Percentiles rank a stretch among this genome's conserved stretches.
These are phyloP conservation scores for Sthenelais limicola DNA, from an alignment of 2,888 invertebrate genomes.

Conservation along the genomic window DNA sequence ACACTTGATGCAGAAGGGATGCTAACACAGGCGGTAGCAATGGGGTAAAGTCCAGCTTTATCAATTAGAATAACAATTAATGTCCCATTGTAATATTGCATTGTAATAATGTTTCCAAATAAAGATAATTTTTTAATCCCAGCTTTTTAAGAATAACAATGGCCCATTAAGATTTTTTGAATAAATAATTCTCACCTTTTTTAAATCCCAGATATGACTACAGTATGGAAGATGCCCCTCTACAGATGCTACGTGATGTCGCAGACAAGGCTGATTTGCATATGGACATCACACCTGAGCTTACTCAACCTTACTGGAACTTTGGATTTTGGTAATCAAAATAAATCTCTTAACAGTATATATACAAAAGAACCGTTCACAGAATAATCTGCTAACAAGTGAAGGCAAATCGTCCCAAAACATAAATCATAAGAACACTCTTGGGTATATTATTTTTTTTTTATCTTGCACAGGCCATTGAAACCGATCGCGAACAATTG, in stretches of 20 bases:
- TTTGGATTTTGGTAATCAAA: slow-evolving; percentile 19
- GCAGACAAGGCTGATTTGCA: not conserved
- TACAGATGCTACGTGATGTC: slow-evolving; percentile 13
- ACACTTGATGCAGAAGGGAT: not conserved
- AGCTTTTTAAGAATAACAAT: not conserved
- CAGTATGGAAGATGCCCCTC: slow-evolving; percentile 5
- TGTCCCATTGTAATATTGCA: no score
- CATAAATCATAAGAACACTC: no score
- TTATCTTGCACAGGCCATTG: slow-evolving; percentile 7
- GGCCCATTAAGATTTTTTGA: not conserved
- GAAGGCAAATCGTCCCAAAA: no score
- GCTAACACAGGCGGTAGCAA: not conserved
- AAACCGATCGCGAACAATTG: slow-evolving; percentile 23
- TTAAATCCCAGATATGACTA: slow-evolving; percentile 15
- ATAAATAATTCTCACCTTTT: not conserved
- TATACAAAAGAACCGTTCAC: not conserved
- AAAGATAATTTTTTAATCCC: no score
- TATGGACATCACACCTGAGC: not conserved
- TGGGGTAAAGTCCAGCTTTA: slow-evolving; percentile 7
- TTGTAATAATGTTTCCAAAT: no score
- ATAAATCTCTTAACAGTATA: not conserved
- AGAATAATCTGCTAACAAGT: not conserved
- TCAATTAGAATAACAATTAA: no score
- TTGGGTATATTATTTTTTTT: no score
- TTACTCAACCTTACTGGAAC: slow-evolving; percentile 15